Evolutionary conservation across 2,797 vertebrate genomes (phyloP).

Genomic region (Sebastes dallii): DNA sequence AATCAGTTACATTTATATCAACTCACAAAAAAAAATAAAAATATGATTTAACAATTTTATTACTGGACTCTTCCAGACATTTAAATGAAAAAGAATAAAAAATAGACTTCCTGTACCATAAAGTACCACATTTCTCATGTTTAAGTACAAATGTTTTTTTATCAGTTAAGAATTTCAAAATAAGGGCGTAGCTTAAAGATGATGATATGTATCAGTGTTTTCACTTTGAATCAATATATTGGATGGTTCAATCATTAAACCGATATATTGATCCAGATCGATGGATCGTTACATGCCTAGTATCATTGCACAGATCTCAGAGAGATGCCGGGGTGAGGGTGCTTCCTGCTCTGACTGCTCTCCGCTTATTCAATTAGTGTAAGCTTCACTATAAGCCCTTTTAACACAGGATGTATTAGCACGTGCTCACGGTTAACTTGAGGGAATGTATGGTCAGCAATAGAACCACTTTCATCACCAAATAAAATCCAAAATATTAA

Average conservation of each 20-base stretch:
- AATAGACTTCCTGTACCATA: no score
- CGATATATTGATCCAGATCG: background rate
- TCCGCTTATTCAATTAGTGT: slow-evolving; percentile 62
- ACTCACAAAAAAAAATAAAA: background rate
- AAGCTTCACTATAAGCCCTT: slow-evolving; percentile 56
- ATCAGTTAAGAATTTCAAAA: background rate
- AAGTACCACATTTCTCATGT: background rate
- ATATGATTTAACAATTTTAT: background rate
- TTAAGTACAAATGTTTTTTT: background rate
- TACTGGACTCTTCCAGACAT: background rate
- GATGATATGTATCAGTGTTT: background rate
- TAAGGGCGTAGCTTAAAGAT: no score
- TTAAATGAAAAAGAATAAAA: background rate
- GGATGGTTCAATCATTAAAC: no score
- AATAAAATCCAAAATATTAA: background rate
- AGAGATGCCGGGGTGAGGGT: background rate
- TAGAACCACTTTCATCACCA: background rate
- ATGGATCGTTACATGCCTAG: background rate
- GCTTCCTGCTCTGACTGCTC: slow-evolving; percentile 21
- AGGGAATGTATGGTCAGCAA: background rate
- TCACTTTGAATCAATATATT: background rate
- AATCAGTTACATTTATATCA: background rate
- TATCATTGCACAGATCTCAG: slow-evolving; percentile 20
- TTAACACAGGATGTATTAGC: slow-evolving; percentile 12
- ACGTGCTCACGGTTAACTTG: slow-evolving; percentile 3